Evolutionary conservation across 2,888 invertebrate species (phyloP).

Genomic region (Lasioglossum malachurum): DNA sequence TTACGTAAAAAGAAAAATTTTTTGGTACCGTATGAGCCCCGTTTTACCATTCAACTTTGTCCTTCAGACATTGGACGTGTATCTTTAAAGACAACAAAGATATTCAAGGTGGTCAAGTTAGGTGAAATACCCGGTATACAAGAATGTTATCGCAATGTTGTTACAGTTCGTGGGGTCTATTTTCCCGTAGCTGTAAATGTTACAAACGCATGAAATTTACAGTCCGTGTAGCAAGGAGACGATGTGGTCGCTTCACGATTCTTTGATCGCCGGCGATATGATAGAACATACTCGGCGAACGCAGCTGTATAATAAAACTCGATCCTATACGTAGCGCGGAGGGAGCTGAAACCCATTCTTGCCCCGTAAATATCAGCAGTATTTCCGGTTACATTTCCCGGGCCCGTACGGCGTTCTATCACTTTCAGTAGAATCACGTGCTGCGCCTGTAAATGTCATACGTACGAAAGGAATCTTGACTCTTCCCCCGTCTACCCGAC

Average conservation of each 20-base stretch:
- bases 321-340: slow-evolving; percentile 4
- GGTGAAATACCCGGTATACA: too few relatives aligned
- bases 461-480: slow-evolving; percentile 32
- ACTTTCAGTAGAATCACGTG: slow-evolving; percentile 25
- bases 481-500: neutral
- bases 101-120: too few relatives aligned
- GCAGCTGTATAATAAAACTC: slow-evolving; percentile 18
- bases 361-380: slow-evolving; percentile 39
- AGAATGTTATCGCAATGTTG: neutral
- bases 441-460: slow-evolving; percentile 25
- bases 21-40: too few relatives aligned
- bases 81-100: too few relatives aligned
- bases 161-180: neutral
- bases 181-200: neutral
- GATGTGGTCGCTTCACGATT: neutral
- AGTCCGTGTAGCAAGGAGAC: too few relatives aligned
- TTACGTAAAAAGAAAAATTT: too few relatives aligned
- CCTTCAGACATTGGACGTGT: too few relatives aligned
- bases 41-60: too few relatives aligned
- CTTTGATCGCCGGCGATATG: slow-evolving; percentile 12
- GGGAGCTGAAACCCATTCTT: slow-evolving; percentile 24
- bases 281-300: neutral
- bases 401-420: neutral
- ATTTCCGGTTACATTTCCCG: slow-evolving; percentile 45
- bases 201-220: neutral